Evolutionary conservation across 2,113 vertebrate genomes (phyloP).

Genomic region (Perognathus longimembris): DNA sequence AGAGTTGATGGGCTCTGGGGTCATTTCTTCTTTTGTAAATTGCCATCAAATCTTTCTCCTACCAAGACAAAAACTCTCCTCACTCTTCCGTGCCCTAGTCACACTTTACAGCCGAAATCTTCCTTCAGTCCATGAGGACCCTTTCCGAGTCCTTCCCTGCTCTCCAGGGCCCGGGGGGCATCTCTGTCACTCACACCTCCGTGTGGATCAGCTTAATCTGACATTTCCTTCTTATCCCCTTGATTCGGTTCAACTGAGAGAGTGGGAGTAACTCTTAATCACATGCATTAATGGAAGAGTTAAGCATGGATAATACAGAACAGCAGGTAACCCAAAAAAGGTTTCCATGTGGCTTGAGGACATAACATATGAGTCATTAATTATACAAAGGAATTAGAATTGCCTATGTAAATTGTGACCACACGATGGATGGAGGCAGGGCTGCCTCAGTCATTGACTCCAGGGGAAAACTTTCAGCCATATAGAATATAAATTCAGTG

Average conservation of each 20-base stretch:
- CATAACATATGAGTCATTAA: constrained; percentile 50
- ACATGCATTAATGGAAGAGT: constrained; percentile 19
- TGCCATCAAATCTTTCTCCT: not conserved
- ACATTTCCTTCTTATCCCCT: not conserved
- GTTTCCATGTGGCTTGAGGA: constrained; percentile 63
- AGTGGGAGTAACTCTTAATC: constrained; percentile 40
- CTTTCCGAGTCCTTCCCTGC: not conserved
- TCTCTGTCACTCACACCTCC: not conserved
- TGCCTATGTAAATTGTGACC: constrained; percentile 49
- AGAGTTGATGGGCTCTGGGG: not conserved
- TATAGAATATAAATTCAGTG: not conserved
- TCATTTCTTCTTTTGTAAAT: not conserved
- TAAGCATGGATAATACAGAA: constrained; percentile 64
- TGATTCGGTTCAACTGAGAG: constrained; percentile 3
- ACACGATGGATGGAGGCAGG: not conserved
- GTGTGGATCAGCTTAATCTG: not conserved
- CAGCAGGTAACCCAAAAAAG: constrained; percentile 59
- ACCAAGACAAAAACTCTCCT: not conserved
- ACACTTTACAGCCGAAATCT: not conserved
- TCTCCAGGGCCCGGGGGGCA: no score
- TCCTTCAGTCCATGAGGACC: not conserved
- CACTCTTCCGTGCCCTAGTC: not conserved
- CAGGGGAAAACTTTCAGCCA: not conserved
- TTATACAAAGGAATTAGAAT: constrained; percentile 53
- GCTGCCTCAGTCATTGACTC: not conserved